Evolutionary conservation across 2,797 vertebrate genomes (phyloP).

Genomic region (Acridotheres tristis): DNA sequence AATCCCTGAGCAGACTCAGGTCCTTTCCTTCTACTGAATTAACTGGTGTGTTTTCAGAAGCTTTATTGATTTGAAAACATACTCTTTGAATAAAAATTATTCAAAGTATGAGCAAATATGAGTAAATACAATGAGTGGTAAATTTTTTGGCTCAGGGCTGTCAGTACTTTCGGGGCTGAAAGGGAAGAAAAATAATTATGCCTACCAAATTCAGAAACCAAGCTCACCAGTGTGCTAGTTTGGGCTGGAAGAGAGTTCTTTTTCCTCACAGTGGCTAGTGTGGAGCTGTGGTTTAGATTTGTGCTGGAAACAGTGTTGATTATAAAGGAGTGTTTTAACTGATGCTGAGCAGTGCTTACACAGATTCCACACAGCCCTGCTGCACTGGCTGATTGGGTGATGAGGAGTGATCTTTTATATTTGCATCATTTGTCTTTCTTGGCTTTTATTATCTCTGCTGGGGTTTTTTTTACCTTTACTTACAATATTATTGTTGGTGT

Average conservation of each 20-base stretch:
- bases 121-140: conserved; percentile 7
- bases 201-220: not conserved
- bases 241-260: not conserved
- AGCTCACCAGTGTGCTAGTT: not conserved
- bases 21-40: conserved; percentile 46
- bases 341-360: too few species aligned
- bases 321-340: not conserved
- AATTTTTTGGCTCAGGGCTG: not conserved
- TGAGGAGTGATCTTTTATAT: not conserved
- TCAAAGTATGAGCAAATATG: conserved; percentile 10
- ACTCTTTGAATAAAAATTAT: conserved; percentile 40
- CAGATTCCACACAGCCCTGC: not conserved
- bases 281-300: not conserved
- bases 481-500: not conserved
- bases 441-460: not conserved
- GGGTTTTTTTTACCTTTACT: not conserved
- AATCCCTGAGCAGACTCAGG: conserved; percentile 18
- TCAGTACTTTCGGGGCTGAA: not conserved
- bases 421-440: not conserved
- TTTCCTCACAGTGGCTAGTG: not conserved
- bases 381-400: accelerated
- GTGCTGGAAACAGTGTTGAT: not conserved
- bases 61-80: conserved; percentile 51
- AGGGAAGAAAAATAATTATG: not conserved
- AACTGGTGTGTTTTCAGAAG: conserved; percentile 42